Conservation (phyloP, 2,113 vertebrate species). For the Osmerus mordax region DNA sequence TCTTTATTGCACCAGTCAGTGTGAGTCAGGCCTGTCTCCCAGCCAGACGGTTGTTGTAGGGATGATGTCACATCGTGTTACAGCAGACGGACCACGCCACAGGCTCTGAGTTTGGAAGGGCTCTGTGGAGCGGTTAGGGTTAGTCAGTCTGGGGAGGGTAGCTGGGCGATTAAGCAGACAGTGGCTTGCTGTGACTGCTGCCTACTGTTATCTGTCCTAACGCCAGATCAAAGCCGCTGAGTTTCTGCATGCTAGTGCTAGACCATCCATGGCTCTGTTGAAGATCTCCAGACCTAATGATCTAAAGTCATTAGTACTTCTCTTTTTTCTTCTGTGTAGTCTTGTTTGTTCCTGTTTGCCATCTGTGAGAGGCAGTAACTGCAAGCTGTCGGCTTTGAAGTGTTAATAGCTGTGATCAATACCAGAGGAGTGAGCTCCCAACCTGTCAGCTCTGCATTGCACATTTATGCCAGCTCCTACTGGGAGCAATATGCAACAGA, state of each 20-base stretch:
- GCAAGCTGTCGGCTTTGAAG: slow-evolving; percentile 4
- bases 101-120: too few species aligned
- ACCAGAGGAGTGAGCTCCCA: neutral
- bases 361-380: slow-evolving; percentile 6
- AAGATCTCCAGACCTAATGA: neutral
- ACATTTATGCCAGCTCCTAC: neutral
- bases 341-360: neutral
- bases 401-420: slow-evolving; percentile 5
- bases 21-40: slow-evolving; percentile 11
- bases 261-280: neutral
- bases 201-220: neutral
- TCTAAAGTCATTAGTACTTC: neutral
- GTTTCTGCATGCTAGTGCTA: neutral
- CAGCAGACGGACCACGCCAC: slow-evolving; percentile 20
- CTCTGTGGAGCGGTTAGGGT: neutral
- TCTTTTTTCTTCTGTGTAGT: neutral
- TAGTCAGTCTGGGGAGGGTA: neutral
- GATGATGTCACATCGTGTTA: slow-evolving; percentile 70
- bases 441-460: neutral
- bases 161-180: too few species aligned
- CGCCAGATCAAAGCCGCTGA: neutral
- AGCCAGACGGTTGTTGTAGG: slow-evolving; percentile 70
- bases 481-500: neutral
- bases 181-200: neutral
- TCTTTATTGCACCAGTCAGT: neutral